Conservation (phyloP, 2,113 vertebrate genomes). For the Petrocephalus microphthalmus region DNA sequence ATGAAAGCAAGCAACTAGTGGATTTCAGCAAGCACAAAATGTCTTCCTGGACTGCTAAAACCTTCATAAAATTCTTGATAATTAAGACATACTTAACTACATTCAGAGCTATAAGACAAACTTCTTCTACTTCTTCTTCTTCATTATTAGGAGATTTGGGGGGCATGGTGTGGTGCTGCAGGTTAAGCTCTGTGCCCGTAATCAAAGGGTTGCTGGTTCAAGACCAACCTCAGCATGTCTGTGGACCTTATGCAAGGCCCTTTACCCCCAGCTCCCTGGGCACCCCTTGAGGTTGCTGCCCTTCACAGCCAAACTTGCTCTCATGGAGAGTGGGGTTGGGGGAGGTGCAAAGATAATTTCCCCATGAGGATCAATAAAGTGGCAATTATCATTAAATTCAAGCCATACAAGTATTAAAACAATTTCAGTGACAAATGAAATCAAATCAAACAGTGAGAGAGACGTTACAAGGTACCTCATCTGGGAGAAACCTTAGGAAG, state of each 20-base stretch:
- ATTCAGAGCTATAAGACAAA: background rate
- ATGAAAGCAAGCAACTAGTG: background rate
- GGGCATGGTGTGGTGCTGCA: too few species aligned
- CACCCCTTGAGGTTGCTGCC: too few species aligned
- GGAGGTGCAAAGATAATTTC: too few species aligned
- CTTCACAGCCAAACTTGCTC: too few species aligned
- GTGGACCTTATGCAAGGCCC: too few species aligned
- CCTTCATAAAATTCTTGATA: background rate
- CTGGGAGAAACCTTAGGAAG: too few species aligned
- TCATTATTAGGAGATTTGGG: background rate
- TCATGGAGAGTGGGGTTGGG: too few species aligned
- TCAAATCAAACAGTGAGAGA: background rate
- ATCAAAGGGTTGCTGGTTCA: too few species aligned
- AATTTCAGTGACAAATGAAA: background rate
- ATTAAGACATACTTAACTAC: background rate
- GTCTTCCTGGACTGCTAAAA: background rate
- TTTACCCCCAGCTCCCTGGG: too few species aligned
- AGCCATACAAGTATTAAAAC: background rate
- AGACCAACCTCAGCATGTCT: too few species aligned
- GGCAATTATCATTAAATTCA: background rate
- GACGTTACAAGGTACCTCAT: background rate
- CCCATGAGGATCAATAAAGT: too few species aligned
- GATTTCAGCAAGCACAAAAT: background rate
- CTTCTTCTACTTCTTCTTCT: background rate
- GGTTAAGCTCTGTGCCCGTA: too few species aligned